Evolutionary conservation across 2,888 invertebrate species (phyloP), one percentile per base, ranked within the genome.

Genomic region (Platypus cylindrus): DNA sequence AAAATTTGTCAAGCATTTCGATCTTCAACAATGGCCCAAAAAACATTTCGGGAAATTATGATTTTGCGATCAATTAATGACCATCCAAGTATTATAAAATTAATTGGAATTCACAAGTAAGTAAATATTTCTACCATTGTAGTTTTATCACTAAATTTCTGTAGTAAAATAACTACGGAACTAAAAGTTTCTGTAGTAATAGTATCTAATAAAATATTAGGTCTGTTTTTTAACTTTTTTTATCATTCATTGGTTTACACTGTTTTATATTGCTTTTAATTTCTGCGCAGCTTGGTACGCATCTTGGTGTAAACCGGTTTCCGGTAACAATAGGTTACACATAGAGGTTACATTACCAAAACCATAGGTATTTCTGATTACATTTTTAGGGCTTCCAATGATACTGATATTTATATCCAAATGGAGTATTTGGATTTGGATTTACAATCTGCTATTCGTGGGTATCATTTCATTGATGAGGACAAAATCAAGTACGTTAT

Each of bases 391-490:
- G 95, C 97, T 23, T 70, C 82, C 45, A 97, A 97, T 66, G 85
- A 97, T 62, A 78, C 85, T 55, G 97, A 97, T 59, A 93, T 98
- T 55, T 97, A 98, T 66, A 73, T 98, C 46, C 87, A 94, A 46
- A 95, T 98, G 65, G 95, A 97, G 58, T 94, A 84, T 60, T 97
- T 97, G 95, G 91, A 94, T 62, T 93, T 93, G 30, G 97, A 98
- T 65, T 67, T 98, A 26, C 95, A 97, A 64, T 91, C 94, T 62
- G 87, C 95, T 32, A 95, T 98, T 49, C 75, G 83, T 45, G 90
- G 84, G 2, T 84, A 85, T 54, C 86, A 93, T 34, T 68, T 95
- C 16, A 87, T 90, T 64, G 93, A 95, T 58, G 79, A 93, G 42
- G 94, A 95, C 61, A 91, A 91, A 59, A 52, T 9, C 53, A 73